Base-by-base conservation (phyloP, 2,888 invertebrate genomes). In the Rhopalosiphum nymphaeae region DNA sequence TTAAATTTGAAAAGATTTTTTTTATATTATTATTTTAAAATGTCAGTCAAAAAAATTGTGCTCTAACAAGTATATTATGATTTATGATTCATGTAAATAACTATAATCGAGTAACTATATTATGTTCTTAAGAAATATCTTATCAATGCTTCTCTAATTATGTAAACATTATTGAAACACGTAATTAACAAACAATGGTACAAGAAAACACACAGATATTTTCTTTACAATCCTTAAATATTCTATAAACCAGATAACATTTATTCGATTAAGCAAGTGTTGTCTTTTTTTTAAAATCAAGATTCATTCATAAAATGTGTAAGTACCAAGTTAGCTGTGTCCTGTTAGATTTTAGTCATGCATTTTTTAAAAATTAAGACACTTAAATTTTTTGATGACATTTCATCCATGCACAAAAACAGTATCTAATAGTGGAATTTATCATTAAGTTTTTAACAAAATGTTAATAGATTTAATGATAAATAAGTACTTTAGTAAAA, bases 91-190 rank as follows among this genome's bases (percentile, higher is more conserved):
- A 78, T 21, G 9, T 78, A 21, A 78, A 78, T 78, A 78, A 36
- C 36, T 78, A n/a, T n/a, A 21, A 78, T 78, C 36, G 67, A 78
- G 16, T 78, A 16, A 36, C 36, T 36, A 78, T 36, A 67, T 0
- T 49, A 49, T 53, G 21, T 36, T 67, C 44, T 86, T 42, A 44
- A 86, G 29, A 56, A 56, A 56, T 89, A 57, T 57, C 42, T 89
- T 57, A 89, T 89, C 89, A 89, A 89, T 42, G 7, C 56, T 1
- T 89, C 89, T 89, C 42, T 89, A 89, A 89, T 89, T 89, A 89
- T 42, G 89, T 57, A 42, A n/a, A 53, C 29, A 53, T 49, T n/a
- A 29, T 57, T 89, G 89, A 89, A 56, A 56, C 26, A 42, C 21
- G 16, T 57, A 56, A 56, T 89, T 89, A 89, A 42, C 42, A 42